Conservation (phyloP, 2,113 vertebrate genomes). For the Acrocephalus arundinaceus region DNA sequence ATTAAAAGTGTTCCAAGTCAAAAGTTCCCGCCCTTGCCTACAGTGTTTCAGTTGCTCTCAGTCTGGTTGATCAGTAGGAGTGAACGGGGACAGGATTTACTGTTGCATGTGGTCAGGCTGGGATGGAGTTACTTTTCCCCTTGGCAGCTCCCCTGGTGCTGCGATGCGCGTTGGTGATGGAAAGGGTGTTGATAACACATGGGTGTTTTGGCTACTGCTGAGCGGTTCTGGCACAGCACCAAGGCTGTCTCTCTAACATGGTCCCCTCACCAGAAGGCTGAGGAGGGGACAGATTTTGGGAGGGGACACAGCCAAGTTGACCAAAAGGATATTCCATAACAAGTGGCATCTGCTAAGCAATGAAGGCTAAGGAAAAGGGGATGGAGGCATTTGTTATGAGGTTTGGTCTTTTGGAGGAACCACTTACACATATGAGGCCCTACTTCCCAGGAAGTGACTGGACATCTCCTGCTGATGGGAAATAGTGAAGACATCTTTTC, state of each 20-base stretch:
- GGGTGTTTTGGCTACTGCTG: not conserved
- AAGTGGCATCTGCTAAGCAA: not conserved
- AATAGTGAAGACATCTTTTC: not conserved
- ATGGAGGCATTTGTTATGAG: not conserved
- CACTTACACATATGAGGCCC: not conserved
- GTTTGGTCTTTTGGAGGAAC: not conserved
- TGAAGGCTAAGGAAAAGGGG: not conserved
- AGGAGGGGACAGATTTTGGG: not conserved
- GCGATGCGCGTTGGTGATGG: accelerated
- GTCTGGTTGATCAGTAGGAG: accelerated
- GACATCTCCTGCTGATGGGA: not conserved
- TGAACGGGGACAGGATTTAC: accelerated
- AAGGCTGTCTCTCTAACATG: too few species aligned
- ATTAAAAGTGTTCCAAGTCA: not conserved
- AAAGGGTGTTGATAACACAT: not conserved
- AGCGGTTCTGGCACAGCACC: not conserved
- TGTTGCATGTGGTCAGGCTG: not conserved
- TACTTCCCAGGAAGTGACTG: not conserved
- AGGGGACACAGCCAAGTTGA: not conserved
- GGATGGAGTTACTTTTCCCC: not conserved
- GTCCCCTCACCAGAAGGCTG: not conserved
- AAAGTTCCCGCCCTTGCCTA: not conserved
- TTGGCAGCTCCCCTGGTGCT: not conserved
- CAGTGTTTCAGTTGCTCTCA: not conserved
- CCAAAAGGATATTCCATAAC: not conserved